phyloP scores from a whole-genome alignment of 2,113 vertebrate species.

The Numida meleagris region DNA sequence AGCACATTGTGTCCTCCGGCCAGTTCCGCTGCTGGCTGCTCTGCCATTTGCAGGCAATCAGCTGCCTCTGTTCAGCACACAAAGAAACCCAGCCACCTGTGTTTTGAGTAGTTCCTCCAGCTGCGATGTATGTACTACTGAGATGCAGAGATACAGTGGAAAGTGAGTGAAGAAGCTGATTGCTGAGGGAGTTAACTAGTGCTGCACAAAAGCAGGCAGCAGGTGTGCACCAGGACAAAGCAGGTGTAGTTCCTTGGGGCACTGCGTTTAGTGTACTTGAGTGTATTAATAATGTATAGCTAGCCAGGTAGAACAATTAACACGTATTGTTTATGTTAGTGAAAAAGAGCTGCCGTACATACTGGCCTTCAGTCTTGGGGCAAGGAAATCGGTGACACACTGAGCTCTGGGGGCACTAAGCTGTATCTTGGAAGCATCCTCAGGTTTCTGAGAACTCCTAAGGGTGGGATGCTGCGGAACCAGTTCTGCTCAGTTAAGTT shows the following conservation, averaged over 20 bases:
- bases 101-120: background rate
- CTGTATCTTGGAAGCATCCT: background rate
- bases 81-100: background rate
- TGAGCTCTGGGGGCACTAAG: background rate
- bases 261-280: background rate
- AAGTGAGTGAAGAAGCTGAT: background rate
- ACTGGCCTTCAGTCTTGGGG: background rate
- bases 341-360: background rate
- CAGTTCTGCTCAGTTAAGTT: background rate
- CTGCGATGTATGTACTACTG: background rate
- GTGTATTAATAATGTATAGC: constrained; percentile 16
- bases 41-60: background rate
- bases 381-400: background rate
- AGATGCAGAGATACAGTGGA: background rate
- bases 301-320: background rate
- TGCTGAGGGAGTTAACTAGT: background rate
- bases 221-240: background rate
- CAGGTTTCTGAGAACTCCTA: background rate
- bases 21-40: no score
- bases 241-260: background rate
- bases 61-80: background rate
- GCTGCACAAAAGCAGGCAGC: background rate
- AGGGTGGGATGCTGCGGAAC: background rate
- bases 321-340: background rate
- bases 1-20: no score